These are phyloP conservation scores for Hirtodrosophila duncani DNA, from an alignment of 2,888 invertebrate genomes.

Conservation along the genomic window DNA sequence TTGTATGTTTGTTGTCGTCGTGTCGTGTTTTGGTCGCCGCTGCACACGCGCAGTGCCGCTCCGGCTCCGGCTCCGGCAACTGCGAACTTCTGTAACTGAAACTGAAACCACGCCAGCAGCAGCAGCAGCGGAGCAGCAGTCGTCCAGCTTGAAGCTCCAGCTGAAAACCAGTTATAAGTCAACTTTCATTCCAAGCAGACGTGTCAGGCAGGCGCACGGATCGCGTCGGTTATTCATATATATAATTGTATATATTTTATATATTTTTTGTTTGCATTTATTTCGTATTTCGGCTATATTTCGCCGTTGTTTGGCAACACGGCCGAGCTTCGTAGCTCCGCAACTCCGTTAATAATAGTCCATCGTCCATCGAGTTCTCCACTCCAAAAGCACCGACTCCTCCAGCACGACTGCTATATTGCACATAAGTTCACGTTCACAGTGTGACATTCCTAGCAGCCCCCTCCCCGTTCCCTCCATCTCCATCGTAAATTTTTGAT, in stretches of 20 bases:
- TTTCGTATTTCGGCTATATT: too few species aligned
- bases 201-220: constrained; percentile 58
- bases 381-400: background rate
- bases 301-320: constrained; percentile 11
- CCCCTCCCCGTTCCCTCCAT: too few species aligned
- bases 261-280: too few species aligned
- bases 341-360: constrained; percentile 19
- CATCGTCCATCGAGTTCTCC: background rate
- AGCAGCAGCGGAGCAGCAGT: too few species aligned
- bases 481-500: too few species aligned
- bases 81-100: constrained; percentile 46
- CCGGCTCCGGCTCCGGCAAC: too few species aligned
- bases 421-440: constrained; percentile 37
- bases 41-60: constrained; percentile 52
- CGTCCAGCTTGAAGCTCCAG: too few species aligned
- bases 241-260: background rate
- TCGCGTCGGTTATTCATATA: constrained; percentile 37
- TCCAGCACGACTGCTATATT: constrained; percentile 20
- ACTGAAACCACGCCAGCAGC: too few species aligned
- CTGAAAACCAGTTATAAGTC: constrained; percentile 77
- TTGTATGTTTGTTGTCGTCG: constrained; percentile 8
- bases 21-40: constrained; percentile 12
- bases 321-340: background rate
- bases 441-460: constrained; percentile 15
- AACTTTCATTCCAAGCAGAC: constrained; percentile 77